These are phyloP conservation scores for Scrobipalpa atriplicella DNA, from an alignment of 2,888 invertebrate species.

Conservation along the genomic window DNA sequence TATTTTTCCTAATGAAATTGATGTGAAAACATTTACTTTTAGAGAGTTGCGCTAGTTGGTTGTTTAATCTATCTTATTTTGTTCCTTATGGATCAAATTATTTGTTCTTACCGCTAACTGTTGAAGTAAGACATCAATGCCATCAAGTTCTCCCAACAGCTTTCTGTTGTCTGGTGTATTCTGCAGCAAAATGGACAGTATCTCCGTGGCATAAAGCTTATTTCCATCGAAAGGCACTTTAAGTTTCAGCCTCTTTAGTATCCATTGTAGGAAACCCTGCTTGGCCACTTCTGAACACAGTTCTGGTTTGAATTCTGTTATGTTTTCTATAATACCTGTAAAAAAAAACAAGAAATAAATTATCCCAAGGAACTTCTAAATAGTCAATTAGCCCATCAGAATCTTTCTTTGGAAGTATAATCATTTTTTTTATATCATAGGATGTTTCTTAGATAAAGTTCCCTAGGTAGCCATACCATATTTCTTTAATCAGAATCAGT, in stretches of 20 bases:
- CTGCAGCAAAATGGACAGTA: slow-evolving; percentile 97
- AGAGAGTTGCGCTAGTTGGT: too few relatives aligned
- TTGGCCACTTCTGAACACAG: slow-evolving; percentile 93
- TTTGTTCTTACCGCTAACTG: slow-evolving; percentile 89
- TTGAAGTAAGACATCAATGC: slow-evolving; percentile 97
- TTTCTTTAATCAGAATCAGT: too few relatives aligned
- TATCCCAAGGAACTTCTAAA: too few relatives aligned
- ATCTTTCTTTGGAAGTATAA: too few relatives aligned
- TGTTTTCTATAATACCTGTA: slow-evolving; percentile 95
- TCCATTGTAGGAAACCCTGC: slow-evolving; percentile 95
- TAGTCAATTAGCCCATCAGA: too few relatives aligned
- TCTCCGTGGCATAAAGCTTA: slow-evolving; percentile 97
- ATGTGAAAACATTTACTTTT: too few relatives aligned
- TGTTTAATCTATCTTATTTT: too few relatives aligned
- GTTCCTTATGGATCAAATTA: neutral
- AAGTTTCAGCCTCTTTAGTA: slow-evolving; percentile 92
- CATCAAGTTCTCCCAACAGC: slow-evolving; percentile 95
- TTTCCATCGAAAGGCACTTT: slow-evolving; percentile 97
- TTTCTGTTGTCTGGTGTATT: slow-evolving; percentile 92
- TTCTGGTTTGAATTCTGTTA: slow-evolving; percentile 94
- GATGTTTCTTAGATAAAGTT: too few relatives aligned
- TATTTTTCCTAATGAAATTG: too few relatives aligned
- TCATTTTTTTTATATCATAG: too few relatives aligned
- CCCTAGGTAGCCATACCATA: too few relatives aligned
- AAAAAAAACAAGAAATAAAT: too few relatives aligned